These are phyloP conservation scores for Strongylocentrotus purpuratus DNA, from an alignment of 35 echinoderm and acorn worm species.

Conservation along the genomic window DNA sequence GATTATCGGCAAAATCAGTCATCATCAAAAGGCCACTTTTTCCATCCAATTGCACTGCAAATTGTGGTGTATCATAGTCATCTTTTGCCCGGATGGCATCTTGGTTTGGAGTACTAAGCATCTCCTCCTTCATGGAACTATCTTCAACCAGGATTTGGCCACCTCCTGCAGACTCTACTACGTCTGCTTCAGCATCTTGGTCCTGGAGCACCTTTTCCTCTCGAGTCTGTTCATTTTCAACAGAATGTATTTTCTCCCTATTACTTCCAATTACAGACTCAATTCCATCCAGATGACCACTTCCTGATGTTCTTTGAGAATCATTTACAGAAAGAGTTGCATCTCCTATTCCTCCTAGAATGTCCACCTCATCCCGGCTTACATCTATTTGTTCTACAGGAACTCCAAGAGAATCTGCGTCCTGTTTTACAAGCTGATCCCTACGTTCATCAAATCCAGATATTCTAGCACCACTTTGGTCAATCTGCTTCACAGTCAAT, in stretches of 20 bases:
- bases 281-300: background rate
- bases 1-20: background rate
- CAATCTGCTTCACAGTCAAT: background rate
- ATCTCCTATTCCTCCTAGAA: background rate
- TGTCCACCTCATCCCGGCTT: background rate
- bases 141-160: background rate
- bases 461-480: background rate
- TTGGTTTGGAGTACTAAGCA: background rate
- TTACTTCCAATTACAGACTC: background rate
- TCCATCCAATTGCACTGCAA: background rate
- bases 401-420: background rate
- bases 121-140: background rate
- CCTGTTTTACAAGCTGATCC: background rate
- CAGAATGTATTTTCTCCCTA: background rate
- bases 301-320: background rate
- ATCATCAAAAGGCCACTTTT: background rate
- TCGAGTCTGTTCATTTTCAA: background rate
- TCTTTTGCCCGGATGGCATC: background rate
- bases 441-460: background rate
- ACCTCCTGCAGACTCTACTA: background rate
- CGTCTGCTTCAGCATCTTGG: background rate
- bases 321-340: background rate
- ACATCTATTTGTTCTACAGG: background rate
- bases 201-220: background rate
- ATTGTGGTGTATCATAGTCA: background rate